These are phyloP conservation scores for Bombyx huttoni DNA, from an alignment of 2,888 invertebrate species.

Conservation along the genomic window DNA sequence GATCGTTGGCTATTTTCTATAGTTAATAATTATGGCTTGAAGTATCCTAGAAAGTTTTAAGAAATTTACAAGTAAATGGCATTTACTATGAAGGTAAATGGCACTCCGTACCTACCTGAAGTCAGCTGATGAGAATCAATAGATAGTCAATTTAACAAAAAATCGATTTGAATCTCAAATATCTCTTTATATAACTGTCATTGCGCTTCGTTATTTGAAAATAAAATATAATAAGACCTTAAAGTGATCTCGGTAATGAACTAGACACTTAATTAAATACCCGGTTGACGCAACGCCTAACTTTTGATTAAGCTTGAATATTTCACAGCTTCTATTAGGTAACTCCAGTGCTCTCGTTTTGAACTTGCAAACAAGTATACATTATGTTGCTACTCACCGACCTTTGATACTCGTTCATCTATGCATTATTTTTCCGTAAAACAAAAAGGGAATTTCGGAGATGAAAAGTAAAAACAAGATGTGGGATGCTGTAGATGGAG, in stretches of 20 bases:
- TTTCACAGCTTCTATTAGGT: constrained; percentile 20
- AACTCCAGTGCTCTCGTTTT: background rate
- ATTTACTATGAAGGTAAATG: no score
- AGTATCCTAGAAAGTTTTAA: no score
- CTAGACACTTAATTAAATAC: background rate
- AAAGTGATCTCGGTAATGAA: background rate
- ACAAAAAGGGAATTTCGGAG: background rate
- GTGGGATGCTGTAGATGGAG: constrained; percentile 51
- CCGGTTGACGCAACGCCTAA: constrained; percentile 18
- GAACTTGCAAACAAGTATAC: background rate
- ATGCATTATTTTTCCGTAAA: background rate
- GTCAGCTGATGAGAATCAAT: no score
- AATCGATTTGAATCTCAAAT: no score
- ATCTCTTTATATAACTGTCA: no score
- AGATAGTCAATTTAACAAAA: no score
- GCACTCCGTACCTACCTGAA: no score
- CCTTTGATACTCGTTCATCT: background rate
- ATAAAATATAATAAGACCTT: background rate
- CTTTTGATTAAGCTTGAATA: constrained; percentile 33
- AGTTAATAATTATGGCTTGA: no score
- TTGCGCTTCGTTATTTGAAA: no score
- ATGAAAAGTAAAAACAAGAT: constrained; percentile 24
- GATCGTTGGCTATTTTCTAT: no score
- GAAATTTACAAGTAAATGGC: no score
- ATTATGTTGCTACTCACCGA: background rate